These are phyloP conservation scores for Coccyzus lansbergi DNA, from an alignment of 2,797 vertebrate species.

Conservation along the genomic window DNA sequence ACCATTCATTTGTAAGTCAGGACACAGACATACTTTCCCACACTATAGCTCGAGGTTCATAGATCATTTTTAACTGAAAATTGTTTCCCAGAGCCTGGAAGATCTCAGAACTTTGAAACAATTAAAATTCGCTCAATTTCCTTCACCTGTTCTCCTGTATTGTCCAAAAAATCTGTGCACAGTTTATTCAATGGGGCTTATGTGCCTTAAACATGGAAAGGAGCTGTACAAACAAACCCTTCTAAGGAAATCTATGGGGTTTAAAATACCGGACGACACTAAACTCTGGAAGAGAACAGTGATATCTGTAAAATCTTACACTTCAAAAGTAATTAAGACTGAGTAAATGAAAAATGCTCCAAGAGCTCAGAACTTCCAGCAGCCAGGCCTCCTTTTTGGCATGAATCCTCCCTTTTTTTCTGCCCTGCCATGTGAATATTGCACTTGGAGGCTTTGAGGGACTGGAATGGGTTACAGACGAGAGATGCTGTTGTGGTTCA, in stretches of 20 bases:
- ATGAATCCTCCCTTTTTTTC: neutral
- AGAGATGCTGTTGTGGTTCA: neutral
- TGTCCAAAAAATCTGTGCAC: neutral
- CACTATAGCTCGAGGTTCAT: neutral
- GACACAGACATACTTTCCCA: neutral
- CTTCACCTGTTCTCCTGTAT: conserved; percentile 27
- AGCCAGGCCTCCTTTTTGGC: neutral
- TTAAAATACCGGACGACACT: neutral
- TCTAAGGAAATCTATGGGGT: conserved; percentile 33
- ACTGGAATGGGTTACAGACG: neutral
- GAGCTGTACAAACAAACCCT: conserved; percentile 40
- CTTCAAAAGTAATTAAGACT: conserved; percentile 15
- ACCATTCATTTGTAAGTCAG: neutral
- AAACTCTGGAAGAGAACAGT: neutral
- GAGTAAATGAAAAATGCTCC: conserved; percentile 17
- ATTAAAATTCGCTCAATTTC: conserved; percentile 31
- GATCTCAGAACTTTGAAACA: conserved; percentile 13
- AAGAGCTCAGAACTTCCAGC: neutral
- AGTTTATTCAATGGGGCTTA: conserved; percentile 25
- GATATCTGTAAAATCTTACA: neutral
- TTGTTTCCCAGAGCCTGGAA: conserved; percentile 9
- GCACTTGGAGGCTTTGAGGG: neutral
- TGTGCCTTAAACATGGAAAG: neutral
- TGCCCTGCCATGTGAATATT: neutral
- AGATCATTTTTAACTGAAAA: neutral